A percentile compares a stretch with the other conserved stretches of the same genome.
phyloP scores from a whole-genome alignment of 2,797 vertebrate genomes.

The Simalia tracyae region DNA sequence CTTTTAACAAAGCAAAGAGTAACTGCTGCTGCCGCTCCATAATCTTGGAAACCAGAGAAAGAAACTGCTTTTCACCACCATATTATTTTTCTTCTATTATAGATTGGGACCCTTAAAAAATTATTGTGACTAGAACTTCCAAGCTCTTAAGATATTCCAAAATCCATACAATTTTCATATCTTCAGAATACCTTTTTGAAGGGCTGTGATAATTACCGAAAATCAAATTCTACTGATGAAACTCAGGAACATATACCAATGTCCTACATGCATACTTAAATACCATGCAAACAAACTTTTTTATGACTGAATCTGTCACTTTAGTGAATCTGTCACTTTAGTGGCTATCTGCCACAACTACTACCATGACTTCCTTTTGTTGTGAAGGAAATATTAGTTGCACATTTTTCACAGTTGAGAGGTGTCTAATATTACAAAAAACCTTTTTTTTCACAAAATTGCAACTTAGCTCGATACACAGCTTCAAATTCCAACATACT shows the following conservation, averaged over 20 bases:
- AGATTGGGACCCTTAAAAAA: neutral
- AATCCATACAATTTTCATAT: neutral
- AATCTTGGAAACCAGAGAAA: neutral
- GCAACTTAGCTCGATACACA: neutral
- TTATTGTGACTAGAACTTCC: neutral
- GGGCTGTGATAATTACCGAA: neutral
- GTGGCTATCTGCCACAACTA: neutral
- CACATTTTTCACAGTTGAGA: neutral
- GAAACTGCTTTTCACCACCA: neutral
- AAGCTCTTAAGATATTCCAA: neutral
- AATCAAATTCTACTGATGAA: neutral
- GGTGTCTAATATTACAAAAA: conserved; percentile 32
- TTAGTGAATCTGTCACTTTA: neutral
- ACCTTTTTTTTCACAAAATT: neutral
- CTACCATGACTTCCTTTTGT: conserved; percentile 21
- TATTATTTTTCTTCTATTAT: neutral
- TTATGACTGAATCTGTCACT: neutral
- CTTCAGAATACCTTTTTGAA: neutral
- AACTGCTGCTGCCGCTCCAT: neutral
- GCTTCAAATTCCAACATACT: neutral
- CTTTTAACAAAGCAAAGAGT: neutral
- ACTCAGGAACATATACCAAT: neutral
- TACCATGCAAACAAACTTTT: neutral
- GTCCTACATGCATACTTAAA: neutral
- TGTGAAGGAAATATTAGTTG: neutral